Evolutionary conservation across 2,797 vertebrate species (phyloP).

Genomic region (Neosilurus mollespiculum): DNA sequence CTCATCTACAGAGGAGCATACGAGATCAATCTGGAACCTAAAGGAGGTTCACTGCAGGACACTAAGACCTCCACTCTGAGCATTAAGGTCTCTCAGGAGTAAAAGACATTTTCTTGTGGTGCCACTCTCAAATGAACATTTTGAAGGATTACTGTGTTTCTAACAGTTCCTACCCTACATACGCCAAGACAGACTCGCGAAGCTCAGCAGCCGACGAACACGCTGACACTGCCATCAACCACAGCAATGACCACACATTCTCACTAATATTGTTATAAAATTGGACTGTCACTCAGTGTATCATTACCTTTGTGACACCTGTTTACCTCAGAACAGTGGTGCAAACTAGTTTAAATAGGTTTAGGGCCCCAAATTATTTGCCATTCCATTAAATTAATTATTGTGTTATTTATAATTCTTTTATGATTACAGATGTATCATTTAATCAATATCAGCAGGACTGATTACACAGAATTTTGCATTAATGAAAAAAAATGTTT

Average conservation of each 20-base stretch:
- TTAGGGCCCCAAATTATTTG: not conserved
- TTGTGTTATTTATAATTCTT: conserved; percentile 20
- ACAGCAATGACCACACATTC: conserved; percentile 2
- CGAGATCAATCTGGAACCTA: not conserved
- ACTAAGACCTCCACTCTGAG: conserved; percentile 5
- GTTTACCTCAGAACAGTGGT: conserved; percentile 1
- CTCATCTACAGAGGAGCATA: not conserved
- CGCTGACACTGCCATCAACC: not conserved
- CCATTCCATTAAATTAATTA: not conserved
- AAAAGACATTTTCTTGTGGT: not conserved
- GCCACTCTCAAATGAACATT: not conserved
- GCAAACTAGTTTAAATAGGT: not conserved
- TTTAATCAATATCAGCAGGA: conserved; percentile 23
- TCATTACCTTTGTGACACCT: not conserved
- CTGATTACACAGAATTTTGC: not conserved
- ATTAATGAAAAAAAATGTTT: not conserved
- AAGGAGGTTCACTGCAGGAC: not conserved
- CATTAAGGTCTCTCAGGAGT: not conserved
- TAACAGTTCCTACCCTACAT: not conserved
- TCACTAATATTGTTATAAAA: not conserved
- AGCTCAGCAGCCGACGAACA: not conserved
- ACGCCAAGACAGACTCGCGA: not conserved
- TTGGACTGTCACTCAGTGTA: not conserved
- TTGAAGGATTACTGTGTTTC: not conserved
- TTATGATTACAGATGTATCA: not conserved